Evolutionary conservation across 2,113 vertebrate species (phyloP).

Genomic region (Xyliphius kryptos): DNA sequence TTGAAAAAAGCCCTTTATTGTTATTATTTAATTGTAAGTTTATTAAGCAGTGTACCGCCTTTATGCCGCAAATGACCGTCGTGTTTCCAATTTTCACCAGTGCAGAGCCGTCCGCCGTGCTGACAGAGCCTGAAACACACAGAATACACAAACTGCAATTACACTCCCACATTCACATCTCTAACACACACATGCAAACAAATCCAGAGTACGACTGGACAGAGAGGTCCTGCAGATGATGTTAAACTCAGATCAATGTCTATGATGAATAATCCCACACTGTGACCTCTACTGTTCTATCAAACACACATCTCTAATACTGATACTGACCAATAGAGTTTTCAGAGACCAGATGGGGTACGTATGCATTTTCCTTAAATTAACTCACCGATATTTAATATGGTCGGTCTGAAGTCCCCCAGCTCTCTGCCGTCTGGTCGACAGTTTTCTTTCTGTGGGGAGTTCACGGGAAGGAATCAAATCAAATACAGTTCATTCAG

Average conservation of each 20-base stretch:
- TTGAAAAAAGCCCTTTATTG: background rate
- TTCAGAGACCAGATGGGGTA: too few relatives aligned
- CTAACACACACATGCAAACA: too few relatives aligned
- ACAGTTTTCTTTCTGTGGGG: conserved; percentile 87
- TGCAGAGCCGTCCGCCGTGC: conserved; percentile 89
- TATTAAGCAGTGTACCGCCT: conserved; percentile 68
- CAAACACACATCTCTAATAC: too few relatives aligned
- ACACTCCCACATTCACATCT: too few relatives aligned
- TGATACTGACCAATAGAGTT: too few relatives aligned
- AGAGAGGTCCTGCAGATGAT: too few relatives aligned
- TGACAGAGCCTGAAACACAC: conserved; percentile 78
- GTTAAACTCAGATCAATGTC: too few relatives aligned
- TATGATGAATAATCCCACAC: too few relatives aligned
- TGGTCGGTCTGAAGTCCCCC: conserved; percentile 88
- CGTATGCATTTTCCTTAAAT: too few relatives aligned
- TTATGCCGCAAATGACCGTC: conserved; percentile 89
- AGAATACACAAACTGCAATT: background rate
- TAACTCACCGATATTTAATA: conserved; percentile 92
- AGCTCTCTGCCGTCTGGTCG: conserved; percentile 89
- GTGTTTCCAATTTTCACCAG: conserved; percentile 93
- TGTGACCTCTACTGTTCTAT: too few relatives aligned
- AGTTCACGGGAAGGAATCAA: background rate
- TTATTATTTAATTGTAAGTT: background rate
- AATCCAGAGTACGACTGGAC: too few relatives aligned
- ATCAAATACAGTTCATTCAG: background rate